phyloP scores from a whole-genome alignment of 2,888 invertebrate species.

The Lathronympha strigana region DNA sequence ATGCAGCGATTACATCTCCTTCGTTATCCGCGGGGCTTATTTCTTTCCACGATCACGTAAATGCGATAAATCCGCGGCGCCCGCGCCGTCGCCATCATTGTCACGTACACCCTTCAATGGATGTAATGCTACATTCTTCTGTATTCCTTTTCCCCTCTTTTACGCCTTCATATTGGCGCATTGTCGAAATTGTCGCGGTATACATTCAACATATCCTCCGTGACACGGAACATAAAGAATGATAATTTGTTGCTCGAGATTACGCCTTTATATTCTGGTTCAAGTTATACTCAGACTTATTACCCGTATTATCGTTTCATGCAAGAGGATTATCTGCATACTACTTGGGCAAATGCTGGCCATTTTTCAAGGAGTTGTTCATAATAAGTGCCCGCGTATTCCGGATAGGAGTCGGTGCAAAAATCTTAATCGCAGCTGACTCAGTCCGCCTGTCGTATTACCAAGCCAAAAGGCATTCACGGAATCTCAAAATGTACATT shows the following conservation, averaged over 20 bases:
- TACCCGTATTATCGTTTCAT: neutral
- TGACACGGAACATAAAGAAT: constrained; percentile 28
- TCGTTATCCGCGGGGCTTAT: constrained; percentile 46
- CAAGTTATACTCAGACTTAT: neutral
- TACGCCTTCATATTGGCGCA: constrained; percentile 49
- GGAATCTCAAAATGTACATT: neutral
- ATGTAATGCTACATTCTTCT: constrained; percentile 63
- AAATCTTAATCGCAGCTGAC: constrained; percentile 66
- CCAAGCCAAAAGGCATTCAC: neutral
- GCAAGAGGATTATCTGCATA: constrained; percentile 6
- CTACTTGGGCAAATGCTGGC: constrained; percentile 4
- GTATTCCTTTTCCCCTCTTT: constrained; percentile 55
- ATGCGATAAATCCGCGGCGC: constrained; percentile 58
- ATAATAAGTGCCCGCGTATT: constrained; percentile 42
- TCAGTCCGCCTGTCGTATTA: constrained; percentile 50
- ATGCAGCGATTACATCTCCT: constrained; percentile 50
- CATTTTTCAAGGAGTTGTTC: constrained; percentile 42
- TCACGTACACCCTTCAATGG: constrained; percentile 59
- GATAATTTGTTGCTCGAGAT: constrained; percentile 20
- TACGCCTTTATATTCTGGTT: neutral
- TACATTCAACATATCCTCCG: constrained; percentile 33
- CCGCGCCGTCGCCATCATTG: constrained; percentile 47
- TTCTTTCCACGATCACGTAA: constrained; percentile 56
- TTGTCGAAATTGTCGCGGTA: constrained; percentile 42
- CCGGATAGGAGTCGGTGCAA: constrained; percentile 48